A percentile compares a stretch with the other conserved stretches of the same genome.
Evolutionary conservation across 2,888 invertebrate species (phyloP).

Genomic region (Cantharis rustica): DNA sequence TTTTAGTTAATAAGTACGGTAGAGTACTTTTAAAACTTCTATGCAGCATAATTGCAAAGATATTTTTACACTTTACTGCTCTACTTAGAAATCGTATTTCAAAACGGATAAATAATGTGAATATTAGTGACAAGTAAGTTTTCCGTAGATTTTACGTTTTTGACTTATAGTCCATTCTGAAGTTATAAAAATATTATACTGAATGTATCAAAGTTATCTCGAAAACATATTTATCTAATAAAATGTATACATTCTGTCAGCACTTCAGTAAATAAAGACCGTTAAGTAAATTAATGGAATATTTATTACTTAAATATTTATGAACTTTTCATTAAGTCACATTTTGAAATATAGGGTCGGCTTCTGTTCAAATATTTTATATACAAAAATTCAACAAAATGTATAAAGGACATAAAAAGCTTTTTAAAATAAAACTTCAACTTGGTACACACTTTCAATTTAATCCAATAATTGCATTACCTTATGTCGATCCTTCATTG

Average conservation of each 20-base stretch:
- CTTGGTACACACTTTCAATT: neutral
- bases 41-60: neutral
- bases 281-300: neutral
- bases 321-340: neutral
- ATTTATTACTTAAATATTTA: neutral
- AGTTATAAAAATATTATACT: neutral
- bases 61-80: neutral
- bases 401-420: neutral
- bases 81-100: neutral
- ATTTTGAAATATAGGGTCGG: neutral
- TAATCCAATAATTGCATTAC: constrained; percentile 55
- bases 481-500: constrained; percentile 93
- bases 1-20: neutral
- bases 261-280: neutral
- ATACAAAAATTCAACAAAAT: neutral
- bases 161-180: constrained; percentile 11
- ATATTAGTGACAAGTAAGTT: constrained; percentile 16
- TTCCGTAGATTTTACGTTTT: constrained; percentile 2
- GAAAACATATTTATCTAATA: neutral
- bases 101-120: constrained; percentile 8
- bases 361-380: neutral
- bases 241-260: neutral
- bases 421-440: neutral
- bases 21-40: neutral
- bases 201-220: neutral